Conservation (phyloP, 2,888 invertebrate genomes). For the Pharmacophagus antenor region DNA sequence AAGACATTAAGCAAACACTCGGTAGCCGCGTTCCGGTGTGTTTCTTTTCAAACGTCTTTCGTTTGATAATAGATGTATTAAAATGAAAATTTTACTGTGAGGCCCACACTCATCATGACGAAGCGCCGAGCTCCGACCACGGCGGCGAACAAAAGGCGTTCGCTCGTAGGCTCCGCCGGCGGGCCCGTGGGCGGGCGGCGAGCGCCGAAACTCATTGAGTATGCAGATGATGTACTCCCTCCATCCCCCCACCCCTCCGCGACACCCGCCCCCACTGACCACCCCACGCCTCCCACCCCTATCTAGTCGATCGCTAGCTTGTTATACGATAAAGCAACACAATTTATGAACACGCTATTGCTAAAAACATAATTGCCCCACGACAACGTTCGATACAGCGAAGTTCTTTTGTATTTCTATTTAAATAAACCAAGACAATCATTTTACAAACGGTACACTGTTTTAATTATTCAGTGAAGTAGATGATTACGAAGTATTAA, state of each 20-base stretch:
- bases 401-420: too few relatives aligned
- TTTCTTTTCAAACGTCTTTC: background rate
- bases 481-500: too few relatives aligned
- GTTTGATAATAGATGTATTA: constrained; percentile 15
- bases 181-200: background rate
- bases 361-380: background rate
- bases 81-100: constrained; percentile 23
- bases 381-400: too few relatives aligned
- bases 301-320: constrained; percentile 22
- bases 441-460: too few relatives aligned
- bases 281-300: background rate
- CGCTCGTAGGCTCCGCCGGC: background rate
- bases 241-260: background rate
- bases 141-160: background rate
- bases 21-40: background rate
- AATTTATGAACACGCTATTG: constrained; percentile 1
- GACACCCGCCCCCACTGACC: background rate
- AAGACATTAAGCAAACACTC: background rate
- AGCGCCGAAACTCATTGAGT: background rate
- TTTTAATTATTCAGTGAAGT: too few relatives aligned
- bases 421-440: too few relatives aligned
- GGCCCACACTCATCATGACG: constrained; percentile 7
- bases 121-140: background rate
- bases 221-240: background rate
- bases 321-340: constrained; percentile 7